Evolutionary conservation across 2,113 vertebrate genomes (phyloP), one percentile per base, ranked within the genome.

Genomic region (Rhea pennata): DNA sequence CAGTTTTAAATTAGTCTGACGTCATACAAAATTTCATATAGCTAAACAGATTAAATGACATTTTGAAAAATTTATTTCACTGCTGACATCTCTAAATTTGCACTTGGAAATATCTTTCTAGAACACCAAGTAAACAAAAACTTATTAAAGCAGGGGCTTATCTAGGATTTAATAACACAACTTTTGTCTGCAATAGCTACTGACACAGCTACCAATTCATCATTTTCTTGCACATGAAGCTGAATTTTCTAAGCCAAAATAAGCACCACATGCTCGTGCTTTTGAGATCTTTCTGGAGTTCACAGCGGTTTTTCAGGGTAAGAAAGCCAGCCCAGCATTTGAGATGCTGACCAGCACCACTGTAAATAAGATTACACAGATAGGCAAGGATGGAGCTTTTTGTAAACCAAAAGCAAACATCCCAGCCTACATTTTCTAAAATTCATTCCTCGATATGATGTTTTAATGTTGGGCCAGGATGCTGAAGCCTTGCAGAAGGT

Each of bases 11-110:
- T 94, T 94, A 91, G 92, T 83, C 31, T 85, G 69, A 73, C 53
- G 33, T 87, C 39, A 83, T 56, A 73, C 6, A 82, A 8, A 73
- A 81, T 94, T 92, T 71, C 64, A 64, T 62, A 48, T 0, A 1
- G 61, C 69, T 90, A 94, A 92, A 95, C 26, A 48, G 78, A 87
- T 95, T 91, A 95, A 96, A 86, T 51, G 56, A 66, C 71, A 90
- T 71, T 96, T 91, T 88, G 54, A 88, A 91, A 85, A 67, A 90
- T 95, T 93, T 93, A 87, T 61, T 83, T 61, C 74, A 87, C 66
- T 76, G 62, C 48, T 84, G 81, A 73, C 48, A 70, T 87, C 64
- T 90, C 73, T 78, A 82, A 64, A 92, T 81, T 93, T 90, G 39
- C 65, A 88, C 79, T 61, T 93, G 59, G 50, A 89, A 87, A 9